A percentile compares a stretch with the other conserved stretches of the same genome.
phyloP scores from a whole-genome alignment of 2,888 invertebrate genomes.

The Thereva unica region DNA sequence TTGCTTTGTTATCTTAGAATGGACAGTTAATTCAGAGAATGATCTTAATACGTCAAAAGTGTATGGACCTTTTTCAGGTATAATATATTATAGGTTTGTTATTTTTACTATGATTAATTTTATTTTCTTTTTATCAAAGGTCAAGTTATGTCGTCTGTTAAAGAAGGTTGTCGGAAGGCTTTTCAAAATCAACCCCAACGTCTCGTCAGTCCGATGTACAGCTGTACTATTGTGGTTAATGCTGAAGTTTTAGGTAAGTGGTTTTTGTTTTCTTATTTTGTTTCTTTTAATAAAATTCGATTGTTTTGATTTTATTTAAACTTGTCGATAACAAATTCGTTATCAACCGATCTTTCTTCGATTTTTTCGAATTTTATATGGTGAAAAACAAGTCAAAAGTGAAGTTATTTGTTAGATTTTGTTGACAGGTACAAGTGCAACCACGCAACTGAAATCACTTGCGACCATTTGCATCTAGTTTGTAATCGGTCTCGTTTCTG shows the following conservation, averaged over 20 bases:
- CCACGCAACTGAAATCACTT: too few species aligned
- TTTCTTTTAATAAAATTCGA: neutral
- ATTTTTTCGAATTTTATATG: too few species aligned
- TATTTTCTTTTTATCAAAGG: constrained; percentile 60
- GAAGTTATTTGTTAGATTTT: too few species aligned
- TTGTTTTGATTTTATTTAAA: neutral
- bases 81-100: constrained; percentile 2
- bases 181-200: constrained; percentile 89
- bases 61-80: constrained; percentile 63
- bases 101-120: constrained; percentile 10
- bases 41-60: constrained; percentile 52
- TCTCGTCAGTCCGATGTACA: constrained; percentile 94
- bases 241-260: constrained; percentile 87
- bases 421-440: too few species aligned
- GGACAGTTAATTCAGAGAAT: constrained; percentile 64
- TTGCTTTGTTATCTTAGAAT: constrained; percentile 85
- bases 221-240: constrained; percentile 78
- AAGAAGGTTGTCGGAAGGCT: constrained; percentile 84
- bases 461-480: too few species aligned
- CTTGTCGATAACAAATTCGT: too few species aligned
- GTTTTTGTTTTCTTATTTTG: constrained; percentile 10
- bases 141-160: constrained; percentile 88
- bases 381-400: too few species aligned
- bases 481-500: too few species aligned
- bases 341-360: too few species aligned